Base-by-base conservation (phyloP, 2,888 invertebrate species). In the Prosapia bicincta region DNA sequence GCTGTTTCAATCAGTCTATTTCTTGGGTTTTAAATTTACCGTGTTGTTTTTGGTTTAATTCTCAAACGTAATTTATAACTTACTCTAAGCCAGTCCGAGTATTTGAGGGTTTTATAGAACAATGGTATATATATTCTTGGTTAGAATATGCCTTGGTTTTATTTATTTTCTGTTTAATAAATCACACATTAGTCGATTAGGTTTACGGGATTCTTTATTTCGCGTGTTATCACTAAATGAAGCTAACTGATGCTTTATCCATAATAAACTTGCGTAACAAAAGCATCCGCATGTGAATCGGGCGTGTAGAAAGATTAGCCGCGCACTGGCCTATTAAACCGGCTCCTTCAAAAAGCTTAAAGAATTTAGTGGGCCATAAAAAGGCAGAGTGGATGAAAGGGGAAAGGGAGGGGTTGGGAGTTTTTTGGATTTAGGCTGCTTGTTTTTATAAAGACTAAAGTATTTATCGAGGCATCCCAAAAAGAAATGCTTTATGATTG, bases 321-420 rank as follows among this genome's bases (percentile, higher is more conserved):
- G n/a, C 54, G 20, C 54, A 26, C 32, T 26, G n/a, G n/a, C n/a
- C n/a, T n/a, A 54, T 30, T 73, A 74, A 76, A 74, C 76, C 76
- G 76, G 76, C 76, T 74, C 43, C 76, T 71, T 74, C 74, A 76
- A 74, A 76, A 71, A 70, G 71, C 73, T 76, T 76, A 76, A 74
- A 71, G 76, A 76, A 76, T 76, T 76, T 76, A 76, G 76, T 74
- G 76, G 76, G 54, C 74, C 71, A 74, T 76, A 76, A 76, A 76
- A 76, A 76, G 70, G 66, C 76, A 26, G 70, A 66, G 70, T 26
- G 54, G 38, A 66, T 24, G 23, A 69, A 32, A 26, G 30, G 25
- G 25, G 65, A 13, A 65, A 10, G 24, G 74, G 66, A 6, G 25
- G 66, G 13, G 66, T 1, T 6, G 71, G 69, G 67, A 15, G 76